A percentile compares a stretch with the other conserved stretches of the same genome.
Evolutionary conservation across 2,888 invertebrate genomes (phyloP).

Genomic region (Smittia aterrima): DNA sequence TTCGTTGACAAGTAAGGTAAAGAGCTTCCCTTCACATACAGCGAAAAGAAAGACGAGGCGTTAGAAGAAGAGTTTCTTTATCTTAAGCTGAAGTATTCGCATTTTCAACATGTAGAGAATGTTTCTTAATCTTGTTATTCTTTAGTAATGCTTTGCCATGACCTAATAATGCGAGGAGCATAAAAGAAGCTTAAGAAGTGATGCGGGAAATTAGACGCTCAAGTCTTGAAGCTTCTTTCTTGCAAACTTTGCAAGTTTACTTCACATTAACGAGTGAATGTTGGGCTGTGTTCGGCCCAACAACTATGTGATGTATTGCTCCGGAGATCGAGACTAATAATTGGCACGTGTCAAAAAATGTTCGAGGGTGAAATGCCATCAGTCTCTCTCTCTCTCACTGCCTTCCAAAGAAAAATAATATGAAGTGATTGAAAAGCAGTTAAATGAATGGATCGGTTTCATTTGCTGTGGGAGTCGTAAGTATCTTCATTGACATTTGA

Average conservation of each 20-base stretch:
- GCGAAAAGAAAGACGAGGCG: too few relatives aligned
- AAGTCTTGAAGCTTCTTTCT: not conserved
- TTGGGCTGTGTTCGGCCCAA: too few relatives aligned
- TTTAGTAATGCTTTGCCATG: not conserved
- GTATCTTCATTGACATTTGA: not conserved
- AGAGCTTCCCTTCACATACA: too few relatives aligned
- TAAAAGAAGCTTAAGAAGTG: not conserved
- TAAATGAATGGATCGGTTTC: constrained; percentile 8
- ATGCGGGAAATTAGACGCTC: not conserved
- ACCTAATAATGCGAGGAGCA: constrained; percentile 25
- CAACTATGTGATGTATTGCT: too few relatives aligned
- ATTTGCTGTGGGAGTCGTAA: not conserved
- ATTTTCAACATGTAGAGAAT: not conserved
- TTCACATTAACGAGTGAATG: too few relatives aligned
- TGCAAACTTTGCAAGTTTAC: too few relatives aligned
- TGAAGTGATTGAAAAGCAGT: not conserved
- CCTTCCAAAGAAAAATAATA: too few relatives aligned
- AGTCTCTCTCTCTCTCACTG: too few relatives aligned
- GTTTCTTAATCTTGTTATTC: not conserved
- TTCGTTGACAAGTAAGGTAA: not conserved
- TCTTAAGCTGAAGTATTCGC: not conserved
- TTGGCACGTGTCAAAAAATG: too few relatives aligned
- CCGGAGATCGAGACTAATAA: too few relatives aligned
- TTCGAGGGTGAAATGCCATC: too few relatives aligned
- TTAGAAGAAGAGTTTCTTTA: too few relatives aligned